Evolutionary conservation across 2,113 vertebrate genomes (phyloP).

Genomic region (Brachionichthys hirsutus): DNA sequence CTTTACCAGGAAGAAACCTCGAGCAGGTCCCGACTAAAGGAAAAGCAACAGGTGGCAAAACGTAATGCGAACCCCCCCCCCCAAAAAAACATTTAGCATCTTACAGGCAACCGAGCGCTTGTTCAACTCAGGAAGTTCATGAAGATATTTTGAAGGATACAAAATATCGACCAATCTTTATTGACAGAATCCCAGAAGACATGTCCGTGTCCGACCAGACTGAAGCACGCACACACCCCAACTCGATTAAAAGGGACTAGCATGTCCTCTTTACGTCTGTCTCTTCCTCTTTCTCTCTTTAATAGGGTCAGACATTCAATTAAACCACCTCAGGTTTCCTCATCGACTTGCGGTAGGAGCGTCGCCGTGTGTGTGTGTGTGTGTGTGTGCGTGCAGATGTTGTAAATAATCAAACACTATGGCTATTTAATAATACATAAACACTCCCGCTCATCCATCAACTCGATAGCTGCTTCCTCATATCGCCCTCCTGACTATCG

Average conservation of each 20-base stretch:
- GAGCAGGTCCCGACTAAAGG: no score
- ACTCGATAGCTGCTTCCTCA: conserved; percentile 17
- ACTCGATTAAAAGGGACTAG: conserved; percentile 30
- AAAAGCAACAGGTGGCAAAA: no score
- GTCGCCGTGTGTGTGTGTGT: conserved; percentile 2
- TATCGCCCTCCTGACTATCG: neutral
- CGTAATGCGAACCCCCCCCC: no score
- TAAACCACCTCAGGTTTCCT: conserved; percentile 26
- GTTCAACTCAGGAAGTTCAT: no score
- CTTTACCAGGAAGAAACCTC: no score
- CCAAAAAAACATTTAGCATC: no score
- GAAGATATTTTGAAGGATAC: no score
- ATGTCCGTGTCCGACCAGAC: conserved; percentile 14
- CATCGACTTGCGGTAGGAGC: neutral
- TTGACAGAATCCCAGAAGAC: neutral
- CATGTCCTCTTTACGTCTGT: conserved; percentile 39
- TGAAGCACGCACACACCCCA: conserved; percentile 20
- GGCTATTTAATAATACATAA: conserved; percentile 57
- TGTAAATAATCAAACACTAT: conserved; percentile 64
- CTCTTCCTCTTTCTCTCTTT: neutral
- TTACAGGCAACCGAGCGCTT: no score
- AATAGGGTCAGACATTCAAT: conserved; percentile 44
- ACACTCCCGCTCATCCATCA: conserved; percentile 6
- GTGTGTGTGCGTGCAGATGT: conserved; percentile 30
- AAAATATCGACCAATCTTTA: neutral